Percentiles rank a stretch among this genome's conserved stretches.
Evolutionary conservation across 2,888 invertebrate species (phyloP).

Genomic region (Punctoribates punctum): DNA sequence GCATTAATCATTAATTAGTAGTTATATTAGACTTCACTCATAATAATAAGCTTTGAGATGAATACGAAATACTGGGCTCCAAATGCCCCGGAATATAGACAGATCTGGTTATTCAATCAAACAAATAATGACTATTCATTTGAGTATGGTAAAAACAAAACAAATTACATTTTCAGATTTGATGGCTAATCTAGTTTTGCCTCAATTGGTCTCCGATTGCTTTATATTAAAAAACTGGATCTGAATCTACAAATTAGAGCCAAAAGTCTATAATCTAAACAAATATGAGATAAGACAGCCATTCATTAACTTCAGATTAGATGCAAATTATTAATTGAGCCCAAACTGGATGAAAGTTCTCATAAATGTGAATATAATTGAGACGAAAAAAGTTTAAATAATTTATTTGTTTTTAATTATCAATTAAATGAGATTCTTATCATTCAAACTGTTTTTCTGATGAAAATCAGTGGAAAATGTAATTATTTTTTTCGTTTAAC

Average conservation of each 20-base stretch:
- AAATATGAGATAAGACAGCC: not conserved
- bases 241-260: no score
- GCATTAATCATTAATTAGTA: slow-evolving; percentile 29
- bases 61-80: no score
- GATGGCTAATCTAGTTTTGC: not conserved
- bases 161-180: not conserved
- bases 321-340: not conserved
- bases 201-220: not conserved
- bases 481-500: not conserved
- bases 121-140: slow-evolving; percentile 4
- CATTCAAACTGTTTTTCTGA: not conserved
- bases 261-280: no score
- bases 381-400: not conserved
- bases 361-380: slow-evolving; percentile 16
- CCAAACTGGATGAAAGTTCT: not conserved
- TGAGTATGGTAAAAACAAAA: not conserved
- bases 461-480: not conserved
- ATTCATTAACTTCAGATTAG: slow-evolving; percentile 10
- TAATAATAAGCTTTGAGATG: not conserved
- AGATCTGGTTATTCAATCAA: not conserved
- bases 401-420: slow-evolving; percentile 33
- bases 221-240: no score
- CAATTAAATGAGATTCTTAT: not conserved
- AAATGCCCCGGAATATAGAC: no score
- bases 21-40: not conserved